Base-by-base conservation (phyloP, 1,140 invertebrate genomes). In the Eriosoma lanigerum region DNA sequence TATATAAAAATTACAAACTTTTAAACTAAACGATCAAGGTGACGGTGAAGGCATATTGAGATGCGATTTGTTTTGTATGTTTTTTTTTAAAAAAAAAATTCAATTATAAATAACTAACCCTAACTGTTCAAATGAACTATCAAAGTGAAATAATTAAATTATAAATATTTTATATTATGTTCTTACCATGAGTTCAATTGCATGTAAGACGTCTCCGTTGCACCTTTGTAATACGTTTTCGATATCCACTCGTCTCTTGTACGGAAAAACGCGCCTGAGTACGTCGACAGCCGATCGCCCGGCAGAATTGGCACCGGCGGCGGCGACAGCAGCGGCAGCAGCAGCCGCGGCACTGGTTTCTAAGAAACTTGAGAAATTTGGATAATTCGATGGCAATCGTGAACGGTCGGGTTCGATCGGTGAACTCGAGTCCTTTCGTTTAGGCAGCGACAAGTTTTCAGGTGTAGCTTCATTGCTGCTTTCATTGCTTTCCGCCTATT, bases 161-260 rank as follows among this genome's bases (percentile, higher is more conserved):
- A n/a, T n/a, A n/a, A n/a, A n/a, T n/a, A n/a, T n/a, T n/a, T n/a
- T n/a, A n/a, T 38, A 38, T 38, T 4, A 38, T 8, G 13, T 21
- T 83, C 91, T 91, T 19, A 94, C 88, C 88, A 95, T 90, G 66
- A 93, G 90, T 84, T 97, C 95, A 89, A 97, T 96, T 1, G 95
- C 94, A 83, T 94, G 92, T 0, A 96, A 90, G 0, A 96, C 92
- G 84, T 97, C 94, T 0, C 95, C 94, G 86, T 91, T 90, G 87
- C 87, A 90, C 81, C 89, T 87, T 76, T 90, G 89, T 3, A 97
- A 87, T 64, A 94, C 89, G 9, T 92, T 89, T 85, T 96, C 94
- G 1, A 97, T 92, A 82, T 96, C 93, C 29, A 89, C 90, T 38
- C 93, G 88, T 83, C 94, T 91, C 83, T 93, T 91, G 82, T 91